Conservation (phyloP, 2,888 invertebrate species). For the Volucella bombylans region DNA sequence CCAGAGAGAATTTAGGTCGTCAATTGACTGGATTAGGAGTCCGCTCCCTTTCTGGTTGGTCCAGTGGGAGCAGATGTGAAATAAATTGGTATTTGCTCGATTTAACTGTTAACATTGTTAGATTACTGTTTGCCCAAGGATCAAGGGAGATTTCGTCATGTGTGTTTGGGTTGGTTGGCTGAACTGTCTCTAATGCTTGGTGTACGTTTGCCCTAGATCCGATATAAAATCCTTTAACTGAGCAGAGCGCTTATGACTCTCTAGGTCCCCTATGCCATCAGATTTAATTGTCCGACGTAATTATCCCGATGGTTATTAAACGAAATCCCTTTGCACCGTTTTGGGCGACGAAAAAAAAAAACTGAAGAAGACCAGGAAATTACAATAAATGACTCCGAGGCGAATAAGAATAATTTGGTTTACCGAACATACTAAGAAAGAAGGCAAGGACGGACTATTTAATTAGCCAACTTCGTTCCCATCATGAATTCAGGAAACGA, state of each 20-base stretch:
- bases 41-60: neutral
- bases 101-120: slow-evolving; percentile 68
- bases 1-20: slow-evolving; percentile 46
- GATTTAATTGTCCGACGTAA: slow-evolving; percentile 62
- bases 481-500: slow-evolving; percentile 57
- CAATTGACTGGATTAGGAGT: slow-evolving; percentile 28
- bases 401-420: neutral
- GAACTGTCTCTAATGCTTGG: slow-evolving; percentile 1
- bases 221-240: slow-evolving; percentile 1
- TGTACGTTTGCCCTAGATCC: slow-evolving; percentile 8
- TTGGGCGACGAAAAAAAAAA: slow-evolving; percentile 20
- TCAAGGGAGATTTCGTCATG: slow-evolving; percentile 21
- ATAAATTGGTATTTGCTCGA: slow-evolving; percentile 68
- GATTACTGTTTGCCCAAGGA: slow-evolving; percentile 63
- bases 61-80: slow-evolving; percentile 43
- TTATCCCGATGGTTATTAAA: slow-evolving; percentile 61
- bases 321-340: slow-evolving; percentile 23
- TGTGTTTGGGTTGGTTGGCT: neutral
- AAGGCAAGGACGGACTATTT: slow-evolving; percentile 58
- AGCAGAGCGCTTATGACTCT: slow-evolving; percentile 18
- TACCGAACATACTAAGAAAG: slow-evolving; percentile 27
- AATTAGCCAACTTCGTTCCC: slow-evolving; percentile 68
- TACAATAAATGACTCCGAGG: slow-evolving; percentile 29
- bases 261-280: slow-evolving; percentile 35
- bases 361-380: slow-evolving; percentile 34